Evolutionary conservation across 2,888 invertebrate species (phyloP).

Genomic region (Melanotus villosus): DNA sequence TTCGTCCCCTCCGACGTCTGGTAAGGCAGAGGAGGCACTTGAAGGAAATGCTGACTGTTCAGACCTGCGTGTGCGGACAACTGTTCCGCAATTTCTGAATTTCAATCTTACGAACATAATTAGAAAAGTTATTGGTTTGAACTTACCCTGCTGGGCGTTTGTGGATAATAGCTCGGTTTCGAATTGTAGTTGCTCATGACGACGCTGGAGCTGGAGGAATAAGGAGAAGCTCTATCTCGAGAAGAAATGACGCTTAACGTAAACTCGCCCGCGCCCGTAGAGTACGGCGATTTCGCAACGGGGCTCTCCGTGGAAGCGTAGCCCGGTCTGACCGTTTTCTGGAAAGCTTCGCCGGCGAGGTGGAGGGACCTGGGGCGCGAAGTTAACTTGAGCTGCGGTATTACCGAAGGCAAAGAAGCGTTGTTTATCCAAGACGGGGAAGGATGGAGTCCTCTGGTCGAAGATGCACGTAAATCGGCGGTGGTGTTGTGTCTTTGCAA

Average conservation of each 20-base stretch:
- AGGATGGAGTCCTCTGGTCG: not conserved
- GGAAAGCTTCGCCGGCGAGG: conserved; percentile 60
- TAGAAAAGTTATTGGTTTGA: too few species aligned
- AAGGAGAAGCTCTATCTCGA: conserved; percentile 68
- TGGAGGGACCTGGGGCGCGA: conserved; percentile 30
- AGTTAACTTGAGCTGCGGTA: conserved; percentile 52
- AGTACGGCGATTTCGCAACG: conserved; percentile 56
- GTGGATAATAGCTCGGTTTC: not conserved
- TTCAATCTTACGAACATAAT: too few species aligned
- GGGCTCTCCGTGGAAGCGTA: conserved; percentile 56
- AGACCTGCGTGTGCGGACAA: not conserved
- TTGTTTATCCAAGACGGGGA: conserved; percentile 16
- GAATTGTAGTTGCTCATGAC: not conserved
- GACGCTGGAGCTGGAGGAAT: conserved; percentile 69
- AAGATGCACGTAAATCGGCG: conserved; percentile 65
- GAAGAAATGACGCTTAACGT: conserved; percentile 69
- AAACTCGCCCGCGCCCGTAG: conserved; percentile 69
- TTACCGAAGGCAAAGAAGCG: not conserved
- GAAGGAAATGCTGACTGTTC: conserved; percentile 20
- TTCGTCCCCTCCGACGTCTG: conserved; percentile 25
- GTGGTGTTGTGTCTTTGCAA: conserved; percentile 72
- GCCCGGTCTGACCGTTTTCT: conserved; percentile 52
- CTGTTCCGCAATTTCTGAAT: too few species aligned
- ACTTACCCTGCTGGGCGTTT: not conserved
- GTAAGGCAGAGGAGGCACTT: conserved; percentile 27